Evolutionary conservation across 2,797 vertebrate genomes (phyloP).

Genomic region (Loriculus beryllinus): DNA sequence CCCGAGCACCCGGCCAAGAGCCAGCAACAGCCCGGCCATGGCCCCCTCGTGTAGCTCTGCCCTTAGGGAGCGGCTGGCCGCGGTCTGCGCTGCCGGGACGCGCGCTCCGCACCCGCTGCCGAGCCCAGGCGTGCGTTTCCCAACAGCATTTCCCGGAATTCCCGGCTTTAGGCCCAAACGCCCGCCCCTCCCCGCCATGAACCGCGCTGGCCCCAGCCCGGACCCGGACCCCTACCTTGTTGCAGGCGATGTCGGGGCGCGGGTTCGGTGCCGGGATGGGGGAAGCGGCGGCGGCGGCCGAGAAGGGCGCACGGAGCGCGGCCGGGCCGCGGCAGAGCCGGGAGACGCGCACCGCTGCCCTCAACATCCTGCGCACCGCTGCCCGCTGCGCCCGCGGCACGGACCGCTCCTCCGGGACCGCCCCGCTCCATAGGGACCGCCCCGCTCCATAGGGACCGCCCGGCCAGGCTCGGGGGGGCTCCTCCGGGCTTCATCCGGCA

Average conservation of each 20-base stretch:
- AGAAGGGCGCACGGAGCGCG: neutral
- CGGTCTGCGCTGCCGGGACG: neutral
- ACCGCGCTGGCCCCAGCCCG: neutral
- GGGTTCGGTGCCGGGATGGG: conserved; percentile 28
- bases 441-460: neutral
- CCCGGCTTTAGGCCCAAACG: neutral
- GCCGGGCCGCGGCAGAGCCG: neutral
- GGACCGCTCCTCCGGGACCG: neutral
- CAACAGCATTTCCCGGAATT: neutral
- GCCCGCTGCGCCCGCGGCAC: neutral
- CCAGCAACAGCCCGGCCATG: fast-evolving
- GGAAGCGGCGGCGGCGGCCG: neutral
- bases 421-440: neutral
- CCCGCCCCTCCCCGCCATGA: neutral
- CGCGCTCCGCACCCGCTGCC: neutral
- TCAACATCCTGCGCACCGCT: neutral
- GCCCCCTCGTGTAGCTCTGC: neutral
- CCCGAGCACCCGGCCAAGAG: neutral
- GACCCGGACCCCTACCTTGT: neutral
- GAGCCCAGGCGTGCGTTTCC: neutral
- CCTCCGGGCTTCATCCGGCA: neutral
- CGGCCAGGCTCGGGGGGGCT: neutral
- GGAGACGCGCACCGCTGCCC: neutral
- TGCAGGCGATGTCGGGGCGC: conserved; percentile 11
- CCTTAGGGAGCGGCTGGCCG: neutral